phyloP scores from a whole-genome alignment of 1,140 invertebrate species.

The Chironomus tepperi region DNA sequence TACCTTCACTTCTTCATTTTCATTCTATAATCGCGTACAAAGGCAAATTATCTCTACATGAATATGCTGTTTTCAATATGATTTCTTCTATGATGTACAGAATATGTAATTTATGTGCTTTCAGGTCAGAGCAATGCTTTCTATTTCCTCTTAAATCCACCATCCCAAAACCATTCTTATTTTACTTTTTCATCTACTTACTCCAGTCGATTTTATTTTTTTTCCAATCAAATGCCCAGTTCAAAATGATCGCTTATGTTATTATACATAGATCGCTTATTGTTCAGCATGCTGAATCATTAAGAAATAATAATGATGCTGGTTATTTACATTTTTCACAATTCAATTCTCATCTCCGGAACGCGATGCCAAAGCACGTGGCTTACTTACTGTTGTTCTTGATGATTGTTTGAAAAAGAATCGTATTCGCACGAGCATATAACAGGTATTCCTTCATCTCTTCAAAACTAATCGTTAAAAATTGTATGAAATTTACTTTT shows the following conservation, averaged over 20 bases:
- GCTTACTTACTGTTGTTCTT: not conserved
- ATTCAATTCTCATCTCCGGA: slow-evolving; percentile 7
- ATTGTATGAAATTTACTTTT: not conserved
- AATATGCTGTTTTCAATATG: not conserved
- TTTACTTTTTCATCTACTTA: not conserved
- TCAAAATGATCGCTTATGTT: not conserved
- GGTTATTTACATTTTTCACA: slow-evolving; percentile 8
- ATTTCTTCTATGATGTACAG: slow-evolving; percentile 5
- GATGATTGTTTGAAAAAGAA: not conserved
- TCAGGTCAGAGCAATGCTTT: not conserved
- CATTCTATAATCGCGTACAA: not conserved
- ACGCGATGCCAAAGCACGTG: not conserved
- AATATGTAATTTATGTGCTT: slow-evolving; percentile 14
- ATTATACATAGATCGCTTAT: not conserved
- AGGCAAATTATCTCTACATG: slow-evolving; percentile 7
- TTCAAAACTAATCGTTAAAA: slow-evolving; percentile 14
- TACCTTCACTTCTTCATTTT: not conserved
- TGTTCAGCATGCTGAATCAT: slow-evolving; percentile 7
- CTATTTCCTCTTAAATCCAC: not conserved
- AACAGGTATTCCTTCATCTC: not conserved
- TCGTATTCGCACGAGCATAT: not conserved
- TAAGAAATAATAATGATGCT: slow-evolving; percentile 14
- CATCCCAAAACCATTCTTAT: not conserved
- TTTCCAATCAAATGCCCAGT: slow-evolving; percentile 12
- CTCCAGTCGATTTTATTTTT: not conserved